Evolutionary conservation across 2,888 invertebrate genomes (phyloP), one percentile per base, ranked within the genome.

Genomic region (Lasius fuliginosus): DNA sequence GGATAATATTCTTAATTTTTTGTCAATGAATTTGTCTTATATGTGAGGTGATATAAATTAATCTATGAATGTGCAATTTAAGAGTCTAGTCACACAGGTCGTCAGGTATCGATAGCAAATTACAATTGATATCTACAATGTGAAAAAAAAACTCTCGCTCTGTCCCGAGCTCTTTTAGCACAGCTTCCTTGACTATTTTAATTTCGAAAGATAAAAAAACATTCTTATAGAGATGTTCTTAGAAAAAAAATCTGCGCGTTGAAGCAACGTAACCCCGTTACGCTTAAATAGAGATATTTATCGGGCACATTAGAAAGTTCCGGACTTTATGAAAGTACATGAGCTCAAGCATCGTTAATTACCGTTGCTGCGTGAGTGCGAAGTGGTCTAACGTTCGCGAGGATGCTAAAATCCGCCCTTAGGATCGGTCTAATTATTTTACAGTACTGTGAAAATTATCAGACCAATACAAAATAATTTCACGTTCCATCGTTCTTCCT

Each of bases 221-320:
- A 46, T 76, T 49, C 58, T 65, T 62, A 23, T 62, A 23, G 46
- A 46, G 46, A 46, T 46, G 46, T 33, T 62, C 62, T 18, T 36
- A 36, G 58, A 58, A 27, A 23, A 56, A 58, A 27, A 58, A 53
- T 53, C 8, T 40, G 42, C 56, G 42, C 68, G 11, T 77, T 56
- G 42, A n/a, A 56, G 40, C 40, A 18, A 58, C 15, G 69, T 58
- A 77, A 42, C 33, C 56, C 53, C 42, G 69, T 77, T 71, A 79
- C 71, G 79, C 46, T 79, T 79, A 79, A 79, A 46, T 46, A 71
- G 79, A 69, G 71, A 71, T 79, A 79, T 69, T 79, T 71, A 60
- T 33, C 46, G 71, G 15, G 46, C 71, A 46, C 27, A 71, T 60
- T 79, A 79, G 79, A 79, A 79, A 79, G 79, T 71, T 71, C 58